These are phyloP conservation scores for Drosophila kanapiae DNA, from an alignment of 1,140 invertebrate genomes.

Conservation along the genomic window DNA sequence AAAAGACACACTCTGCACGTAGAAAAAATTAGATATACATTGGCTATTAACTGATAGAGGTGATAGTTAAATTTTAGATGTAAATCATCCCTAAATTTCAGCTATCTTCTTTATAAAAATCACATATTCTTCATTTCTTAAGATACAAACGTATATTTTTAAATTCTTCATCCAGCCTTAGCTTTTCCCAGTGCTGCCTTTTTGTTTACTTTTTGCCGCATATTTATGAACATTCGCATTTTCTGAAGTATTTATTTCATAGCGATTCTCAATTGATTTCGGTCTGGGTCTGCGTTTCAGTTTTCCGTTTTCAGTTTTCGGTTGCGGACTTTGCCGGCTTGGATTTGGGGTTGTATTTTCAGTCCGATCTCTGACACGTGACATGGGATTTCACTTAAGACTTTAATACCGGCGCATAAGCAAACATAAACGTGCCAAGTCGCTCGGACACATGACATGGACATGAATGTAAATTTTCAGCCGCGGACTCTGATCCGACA, in stretches of 20 bases:
- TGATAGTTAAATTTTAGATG: too few species aligned
- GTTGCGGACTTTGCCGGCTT: conserved; percentile 13
- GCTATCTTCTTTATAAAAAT: not conserved
- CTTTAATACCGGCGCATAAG: conserved; percentile 74
- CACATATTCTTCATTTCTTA: not conserved
- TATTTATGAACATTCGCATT: conserved; percentile 56
- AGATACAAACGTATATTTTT: not conserved
- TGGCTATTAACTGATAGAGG: too few species aligned
- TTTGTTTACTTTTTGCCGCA: conserved; percentile 45
- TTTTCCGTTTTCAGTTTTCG: conserved; percentile 48
- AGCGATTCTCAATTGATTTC: conserved; percentile 75
- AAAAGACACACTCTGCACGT: conserved; percentile 16
- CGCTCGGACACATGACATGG: conserved; percentile 72
- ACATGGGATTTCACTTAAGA: conserved; percentile 83
- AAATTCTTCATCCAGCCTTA: too few species aligned
- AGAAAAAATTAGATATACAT: not conserved
- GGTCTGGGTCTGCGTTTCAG: conserved; percentile 27
- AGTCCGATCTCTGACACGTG: conserved; percentile 68
- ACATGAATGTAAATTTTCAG: conserved; percentile 57
- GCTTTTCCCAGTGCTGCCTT: conserved; percentile 3
- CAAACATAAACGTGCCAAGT: conserved; percentile 80
- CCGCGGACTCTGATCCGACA: conserved; percentile 68
- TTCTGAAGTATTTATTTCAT: conserved; percentile 67
- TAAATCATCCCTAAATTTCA: too few species aligned
- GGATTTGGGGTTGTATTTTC: conserved; percentile 28